Evolutionary conservation across 2,888 invertebrate species (phyloP).

Genomic region (Ichneumoninae sp.): DNA sequence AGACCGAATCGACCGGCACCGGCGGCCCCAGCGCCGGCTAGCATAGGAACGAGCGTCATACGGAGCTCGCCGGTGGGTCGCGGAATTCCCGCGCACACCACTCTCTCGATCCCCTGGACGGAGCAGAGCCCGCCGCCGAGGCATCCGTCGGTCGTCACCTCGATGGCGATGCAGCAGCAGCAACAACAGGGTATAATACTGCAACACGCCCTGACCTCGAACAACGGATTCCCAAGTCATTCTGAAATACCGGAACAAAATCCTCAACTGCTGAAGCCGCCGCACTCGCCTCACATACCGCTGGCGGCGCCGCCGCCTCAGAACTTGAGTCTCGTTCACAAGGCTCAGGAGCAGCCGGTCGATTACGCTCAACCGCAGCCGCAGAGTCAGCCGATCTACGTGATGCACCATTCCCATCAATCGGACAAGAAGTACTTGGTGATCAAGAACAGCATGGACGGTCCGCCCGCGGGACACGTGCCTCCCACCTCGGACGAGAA

Average conservation of each 20-base stretch:
- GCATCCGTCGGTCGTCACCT: constrained; percentile 82
- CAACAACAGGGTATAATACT: constrained; percentile 83
- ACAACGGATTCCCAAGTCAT: constrained; percentile 79
- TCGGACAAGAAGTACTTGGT: constrained; percentile 88
- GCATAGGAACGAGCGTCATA: constrained; percentile 90
- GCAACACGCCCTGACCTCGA: constrained; percentile 84
- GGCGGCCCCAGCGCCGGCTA: constrained; percentile 80
- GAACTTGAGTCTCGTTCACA: constrained; percentile 78
- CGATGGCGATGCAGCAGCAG: constrained; percentile 79
- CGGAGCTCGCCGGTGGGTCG: constrained; percentile 90
- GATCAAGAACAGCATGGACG: constrained; percentile 86
- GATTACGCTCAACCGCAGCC: constrained; percentile 78
- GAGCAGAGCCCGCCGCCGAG: constrained; percentile 81
- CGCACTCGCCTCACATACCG: constrained; percentile 79
- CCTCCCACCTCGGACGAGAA: constrained; percentile 83
- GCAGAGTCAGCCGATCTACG: constrained; percentile 64
- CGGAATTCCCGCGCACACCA: constrained; percentile 76
- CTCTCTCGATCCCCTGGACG: constrained; percentile 77
- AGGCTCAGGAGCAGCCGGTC: constrained; percentile 79
- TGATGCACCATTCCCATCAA: constrained; percentile 81
- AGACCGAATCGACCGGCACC: constrained; percentile 86
- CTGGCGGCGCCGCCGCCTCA: constrained; percentile 76
- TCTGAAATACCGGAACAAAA: constrained; percentile 78
- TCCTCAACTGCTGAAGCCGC: constrained; percentile 76
- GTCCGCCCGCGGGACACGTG: constrained; percentile 79